Evolutionary conservation across 2,113 vertebrate genomes (phyloP), one percentile per base, ranked within the genome.

Genomic region (Atractosteus spatula): DNA sequence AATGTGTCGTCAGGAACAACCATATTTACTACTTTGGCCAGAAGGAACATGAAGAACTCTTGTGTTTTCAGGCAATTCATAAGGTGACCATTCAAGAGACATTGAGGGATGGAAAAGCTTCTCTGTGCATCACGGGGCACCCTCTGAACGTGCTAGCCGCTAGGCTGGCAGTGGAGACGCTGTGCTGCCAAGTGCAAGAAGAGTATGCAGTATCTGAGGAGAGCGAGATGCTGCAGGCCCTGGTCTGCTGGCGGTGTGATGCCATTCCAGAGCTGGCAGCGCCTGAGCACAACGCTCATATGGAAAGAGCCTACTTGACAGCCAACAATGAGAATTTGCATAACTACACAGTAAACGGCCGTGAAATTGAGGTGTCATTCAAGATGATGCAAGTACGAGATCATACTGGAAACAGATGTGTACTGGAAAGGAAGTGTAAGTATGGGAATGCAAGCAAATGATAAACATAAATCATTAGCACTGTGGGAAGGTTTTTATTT

Each of bases 161-260:
- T 0, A 76, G 72, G 1, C 3, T 98, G 0, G 0, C 80, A 59
- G 75, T 92, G 75, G 95, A 98, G 79, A 69, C 69, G 12, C 73
- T 95, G 79, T 91, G 96, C 42, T 90, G 87, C 74, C 2, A 11
- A 1, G 71, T 89, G 68, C 93, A 94, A 81, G 10, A 77, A 62
- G 55, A 89, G 44, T 85, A 87, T 63, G 71, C 66, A 17, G 68
- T 0, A 29, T 80, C 82, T 71, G 90, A 89, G 66, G 8, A 88
- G 74, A 0, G 1, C 0, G 62, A 54, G 51, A 63, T 92, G 77
- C 66, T 83, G 67, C 62, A 67, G 55, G 65, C 71, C 44, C 8
- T 77, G 1, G 83, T 94, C 89, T 81, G 55, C 83, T 92, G 79
- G 75, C 66, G 69, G 70, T 76, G 67, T 56, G 61, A 47, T 42